Conservation (phyloP, 2,888 invertebrate species). For the Euzetes globulus region DNA sequence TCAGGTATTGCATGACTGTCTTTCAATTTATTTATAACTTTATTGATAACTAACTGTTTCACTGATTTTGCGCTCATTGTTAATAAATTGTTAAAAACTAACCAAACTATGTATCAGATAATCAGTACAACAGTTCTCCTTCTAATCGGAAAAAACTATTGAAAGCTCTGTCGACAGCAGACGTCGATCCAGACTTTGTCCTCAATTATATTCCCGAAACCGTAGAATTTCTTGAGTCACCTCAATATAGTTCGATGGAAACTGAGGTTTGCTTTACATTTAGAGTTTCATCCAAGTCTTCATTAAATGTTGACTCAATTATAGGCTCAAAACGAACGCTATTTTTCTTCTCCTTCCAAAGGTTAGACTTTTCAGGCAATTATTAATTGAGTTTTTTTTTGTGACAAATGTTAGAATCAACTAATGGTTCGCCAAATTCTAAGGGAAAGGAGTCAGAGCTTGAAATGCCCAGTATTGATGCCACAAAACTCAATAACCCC, state of each 20-base stretch:
- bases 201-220: slow-evolving; percentile 41
- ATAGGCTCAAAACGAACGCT: not conserved
- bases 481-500: slow-evolving; percentile 35
- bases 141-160: slow-evolving; percentile 3
- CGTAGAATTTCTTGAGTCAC: slow-evolving; percentile 42
- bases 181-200: slow-evolving; percentile 40
- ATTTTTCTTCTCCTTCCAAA: slow-evolving; percentile 2
- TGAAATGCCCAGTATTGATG: slow-evolving; percentile 16
- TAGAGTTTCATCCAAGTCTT: not conserved
- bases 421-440: not conserved
- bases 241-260: slow-evolving; percentile 11
- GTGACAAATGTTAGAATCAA: not conserved
- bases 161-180: slow-evolving; percentile 34
- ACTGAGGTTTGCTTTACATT: slow-evolving; percentile 11
- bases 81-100: not conserved
- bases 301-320: not conserved
- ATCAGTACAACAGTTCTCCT: slow-evolving; percentile 1
- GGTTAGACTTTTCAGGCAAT: slow-evolving; percentile 5
- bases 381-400: slow-evolving; percentile 11
- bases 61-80: not conserved
- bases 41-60: not conserved
- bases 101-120: not conserved
- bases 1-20: not conserved
- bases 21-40: not conserved
- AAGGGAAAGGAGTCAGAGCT: slow-evolving; percentile 17